phyloP scores from a whole-genome alignment of 2,797 vertebrate genomes.

The Myripristis jacobus region DNA sequence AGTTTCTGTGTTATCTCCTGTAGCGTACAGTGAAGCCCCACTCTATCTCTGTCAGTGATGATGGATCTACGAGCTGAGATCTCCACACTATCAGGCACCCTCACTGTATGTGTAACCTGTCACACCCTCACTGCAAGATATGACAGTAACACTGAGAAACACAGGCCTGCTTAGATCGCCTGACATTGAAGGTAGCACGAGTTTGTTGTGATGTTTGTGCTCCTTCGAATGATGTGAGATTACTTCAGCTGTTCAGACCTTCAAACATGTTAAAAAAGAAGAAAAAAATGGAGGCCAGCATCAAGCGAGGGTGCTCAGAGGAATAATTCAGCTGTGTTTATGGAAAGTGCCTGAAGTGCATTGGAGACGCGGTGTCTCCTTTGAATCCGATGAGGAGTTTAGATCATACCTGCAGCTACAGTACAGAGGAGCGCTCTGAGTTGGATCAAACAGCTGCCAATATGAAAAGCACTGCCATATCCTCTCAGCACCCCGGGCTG shows the following conservation, averaged over 20 bases:
- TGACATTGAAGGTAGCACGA: too few species aligned
- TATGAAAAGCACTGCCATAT: constrained; percentile 79
- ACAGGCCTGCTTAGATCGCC: not conserved
- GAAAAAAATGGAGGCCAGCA: constrained; percentile 40
- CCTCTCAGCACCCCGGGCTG: constrained; percentile 72
- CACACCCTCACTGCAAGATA: constrained; percentile 51
- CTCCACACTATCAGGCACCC: constrained; percentile 54
- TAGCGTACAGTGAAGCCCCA: constrained; percentile 31
- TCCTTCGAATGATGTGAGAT: too few species aligned
- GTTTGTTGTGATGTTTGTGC: too few species aligned
- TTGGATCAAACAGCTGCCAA: constrained; percentile 80
- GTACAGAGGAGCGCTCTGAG: constrained; percentile 56
- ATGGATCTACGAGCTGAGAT: constrained; percentile 51
- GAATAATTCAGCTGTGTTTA: constrained; percentile 69
- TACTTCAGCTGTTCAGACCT: not conserved
- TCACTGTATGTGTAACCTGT: constrained; percentile 30
- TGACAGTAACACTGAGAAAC: constrained; percentile 27
- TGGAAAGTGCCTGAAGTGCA: constrained; percentile 75
- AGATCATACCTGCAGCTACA: constrained; percentile 75
- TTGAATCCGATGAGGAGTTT: constrained; percentile 74
- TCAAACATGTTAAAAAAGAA: not conserved
- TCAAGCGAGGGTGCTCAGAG: constrained; percentile 45
- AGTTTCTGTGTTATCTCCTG: constrained; percentile 52
- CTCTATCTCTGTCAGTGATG: constrained; percentile 49
- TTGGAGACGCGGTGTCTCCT: constrained; percentile 71